phyloP scores from a whole-genome alignment of 2,113 vertebrate genomes.

The Cygnus buccinator region DNA sequence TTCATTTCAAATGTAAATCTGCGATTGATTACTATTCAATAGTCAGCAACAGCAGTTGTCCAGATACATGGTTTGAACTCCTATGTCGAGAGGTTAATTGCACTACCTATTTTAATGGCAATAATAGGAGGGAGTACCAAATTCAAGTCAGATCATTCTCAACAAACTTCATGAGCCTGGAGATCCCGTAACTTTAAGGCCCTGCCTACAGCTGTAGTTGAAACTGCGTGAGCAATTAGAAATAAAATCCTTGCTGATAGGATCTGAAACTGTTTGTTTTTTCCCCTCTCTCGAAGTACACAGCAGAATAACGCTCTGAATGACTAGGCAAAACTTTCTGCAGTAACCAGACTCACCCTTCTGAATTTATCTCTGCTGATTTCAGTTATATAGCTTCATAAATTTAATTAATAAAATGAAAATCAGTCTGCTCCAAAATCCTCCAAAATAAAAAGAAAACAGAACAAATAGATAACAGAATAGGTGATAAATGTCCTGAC shows the following conservation, averaged over 20 bases:
- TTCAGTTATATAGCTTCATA: not conserved
- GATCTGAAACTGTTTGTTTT: not conserved
- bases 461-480: not conserved
- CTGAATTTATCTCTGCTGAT: not conserved
- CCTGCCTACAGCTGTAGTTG: not conserved
- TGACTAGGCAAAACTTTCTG: not conserved
- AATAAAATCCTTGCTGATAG: not conserved
- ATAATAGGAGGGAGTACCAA: not conserved
- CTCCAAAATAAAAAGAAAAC: not conserved
- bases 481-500: not conserved
- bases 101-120: not conserved
- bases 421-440: not conserved
- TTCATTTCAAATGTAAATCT: not conserved
- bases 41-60: not conserved
- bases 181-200: not conserved
- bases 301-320: not conserved
- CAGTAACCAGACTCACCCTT: not conserved
- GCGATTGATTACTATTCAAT: not conserved
- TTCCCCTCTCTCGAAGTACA: not conserved
- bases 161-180: not conserved
- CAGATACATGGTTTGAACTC: not conserved
- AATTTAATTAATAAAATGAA: not conserved
- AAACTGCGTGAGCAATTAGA: not conserved
- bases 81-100: not conserved
- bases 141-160: not conserved